Conservation (phyloP, 2,888 invertebrate genomes). For the Eugnorisma glareosa region DNA sequence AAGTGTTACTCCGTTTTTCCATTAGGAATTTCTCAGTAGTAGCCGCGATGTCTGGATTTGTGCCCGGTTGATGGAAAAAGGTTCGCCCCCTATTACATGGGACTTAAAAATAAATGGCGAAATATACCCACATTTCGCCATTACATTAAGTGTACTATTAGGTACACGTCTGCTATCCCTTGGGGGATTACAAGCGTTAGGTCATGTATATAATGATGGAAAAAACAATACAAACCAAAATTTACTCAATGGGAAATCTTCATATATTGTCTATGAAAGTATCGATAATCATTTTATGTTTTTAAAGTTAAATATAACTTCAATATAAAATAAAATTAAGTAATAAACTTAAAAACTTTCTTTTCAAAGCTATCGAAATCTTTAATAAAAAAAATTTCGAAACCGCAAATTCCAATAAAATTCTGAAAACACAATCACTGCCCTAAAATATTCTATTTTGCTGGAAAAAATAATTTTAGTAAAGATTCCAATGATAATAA, state of each 20-base stretch:
- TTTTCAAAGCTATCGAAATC: background rate
- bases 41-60: too few relatives aligned
- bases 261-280: background rate
- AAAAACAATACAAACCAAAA: background rate
- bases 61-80: too few relatives aligned
- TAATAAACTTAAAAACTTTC: background rate
- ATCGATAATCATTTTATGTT: too few relatives aligned
- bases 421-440: slow-evolving; percentile 6
- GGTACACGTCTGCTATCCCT: too few relatives aligned
- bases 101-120: too few relatives aligned
- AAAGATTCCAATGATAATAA: slow-evolving; percentile 16
- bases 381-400: background rate
- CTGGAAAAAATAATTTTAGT: background rate
- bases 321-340: background rate
- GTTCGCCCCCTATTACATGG: too few relatives aligned
- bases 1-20: too few relatives aligned
- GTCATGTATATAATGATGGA: too few relatives aligned
- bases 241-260: background rate
- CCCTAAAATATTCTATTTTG: slow-evolving; percentile 11
- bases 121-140: too few relatives aligned
- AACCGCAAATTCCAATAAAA: slow-evolving; percentile 6
- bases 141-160: too few relatives aligned
- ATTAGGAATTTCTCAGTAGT: too few relatives aligned
- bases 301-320: background rate
- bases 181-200: too few relatives aligned